Evolutionary conservation across 1,140 invertebrate genomes (phyloP).

Genomic region (Drosophila persimilis): DNA sequence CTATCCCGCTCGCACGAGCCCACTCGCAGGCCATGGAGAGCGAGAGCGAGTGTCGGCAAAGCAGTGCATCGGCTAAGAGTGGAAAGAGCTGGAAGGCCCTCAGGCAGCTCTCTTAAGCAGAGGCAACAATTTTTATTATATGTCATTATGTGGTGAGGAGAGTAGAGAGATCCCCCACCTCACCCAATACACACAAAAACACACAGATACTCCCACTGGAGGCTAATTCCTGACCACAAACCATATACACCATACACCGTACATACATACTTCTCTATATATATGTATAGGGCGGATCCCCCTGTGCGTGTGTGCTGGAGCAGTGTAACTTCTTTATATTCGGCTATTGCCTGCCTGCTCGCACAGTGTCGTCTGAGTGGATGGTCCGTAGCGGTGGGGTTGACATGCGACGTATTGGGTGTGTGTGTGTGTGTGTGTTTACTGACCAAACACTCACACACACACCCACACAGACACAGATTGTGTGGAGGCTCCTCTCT

Average conservation of each 20-base stretch:
- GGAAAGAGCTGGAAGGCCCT: not conserved
- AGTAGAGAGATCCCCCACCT: too few relatives aligned
- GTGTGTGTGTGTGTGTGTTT: conserved; percentile 38
- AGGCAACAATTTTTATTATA: too few relatives aligned
- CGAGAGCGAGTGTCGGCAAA: conserved; percentile 47
- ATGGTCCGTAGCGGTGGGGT: conserved; percentile 60
- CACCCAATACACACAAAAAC: too few relatives aligned
- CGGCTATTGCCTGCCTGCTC: conserved; percentile 46
- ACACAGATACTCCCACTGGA: too few relatives aligned
- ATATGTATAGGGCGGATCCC: too few relatives aligned
- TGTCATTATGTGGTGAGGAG: too few relatives aligned
- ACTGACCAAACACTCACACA: conserved; percentile 50
- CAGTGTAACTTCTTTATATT: conserved; percentile 6
- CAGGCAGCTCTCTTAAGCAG: conserved; percentile 14
- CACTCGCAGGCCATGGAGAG: not conserved
- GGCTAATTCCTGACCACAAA: too few relatives aligned
- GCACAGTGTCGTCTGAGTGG: conserved; percentile 73
- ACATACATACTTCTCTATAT: too few relatives aligned
- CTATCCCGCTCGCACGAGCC: conserved; percentile 27
- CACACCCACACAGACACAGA: conserved; percentile 18
- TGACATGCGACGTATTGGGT: conserved; percentile 70
- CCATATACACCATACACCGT: too few relatives aligned
- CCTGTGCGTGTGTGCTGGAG: conserved; percentile 21
- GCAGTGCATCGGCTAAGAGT: conserved; percentile 54
- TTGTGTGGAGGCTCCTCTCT: conserved; percentile 12